Evolutionary conservation across 1,140 invertebrate genomes (phyloP), one percentile per base, ranked within the genome.

Genomic region (Drosophila santomea): DNA sequence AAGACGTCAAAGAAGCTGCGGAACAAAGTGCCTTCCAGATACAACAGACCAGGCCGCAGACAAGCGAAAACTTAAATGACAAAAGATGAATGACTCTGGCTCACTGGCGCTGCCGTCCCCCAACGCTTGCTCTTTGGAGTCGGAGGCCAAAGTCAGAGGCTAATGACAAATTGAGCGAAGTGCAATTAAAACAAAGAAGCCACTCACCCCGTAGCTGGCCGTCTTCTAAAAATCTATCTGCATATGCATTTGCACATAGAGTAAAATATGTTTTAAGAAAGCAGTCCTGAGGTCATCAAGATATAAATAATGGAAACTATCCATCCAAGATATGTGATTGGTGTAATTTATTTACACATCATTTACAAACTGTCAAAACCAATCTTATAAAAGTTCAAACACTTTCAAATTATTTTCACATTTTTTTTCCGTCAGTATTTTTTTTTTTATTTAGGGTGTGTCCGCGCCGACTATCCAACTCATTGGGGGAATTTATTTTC

Each of bases 141-240:
- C 56, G 44, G 38, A 64, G 45, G 50, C 57, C 75, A 72, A 74
- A 90, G 84, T 78, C 85, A 90, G 80, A 89, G 85, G 84, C 84
- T 89, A 89, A 89, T 89, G 76, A 80, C 66, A 90, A 89, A 90
- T 89, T 89, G 84, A 90, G 80, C 80, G 69, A 57, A 67, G 41
- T 71, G 83, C 83, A 89, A 89, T 89, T 89, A 89, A 89, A 80
- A 77, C 52, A 25, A 71, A 71, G 68, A 72, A 61, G 39, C 54
- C 35, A 64, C 52, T 41, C 25, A 58, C 32, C 48, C 72, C 48
- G 50, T 11, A 36, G 17, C 43, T 20, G 69, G 59, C 56, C 45
- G 48, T 55, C 51, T 45, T 51, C 38, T 61, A 43, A 66, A 67
- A 55, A 56, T 68, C 58, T 36, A 52, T 56, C 67, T 81, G 36